Conservation (phyloP, 2,888 invertebrate genomes). For the Melinopterus prodromus region DNA sequence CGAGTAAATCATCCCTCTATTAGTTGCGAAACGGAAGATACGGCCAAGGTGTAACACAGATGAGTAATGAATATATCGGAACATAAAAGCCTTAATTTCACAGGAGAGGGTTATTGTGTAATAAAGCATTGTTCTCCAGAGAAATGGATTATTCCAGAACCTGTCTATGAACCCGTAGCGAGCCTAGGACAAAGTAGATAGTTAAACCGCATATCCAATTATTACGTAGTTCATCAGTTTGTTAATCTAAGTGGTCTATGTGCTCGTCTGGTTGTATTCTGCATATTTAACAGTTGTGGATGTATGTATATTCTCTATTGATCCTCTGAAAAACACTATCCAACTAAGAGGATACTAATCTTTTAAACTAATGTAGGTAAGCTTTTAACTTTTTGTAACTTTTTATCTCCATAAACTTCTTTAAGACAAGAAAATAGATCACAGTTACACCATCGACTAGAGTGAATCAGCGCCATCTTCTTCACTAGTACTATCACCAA, state of each 20-base stretch:
- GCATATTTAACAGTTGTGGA: background rate
- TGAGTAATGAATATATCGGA: slow-evolving; percentile 60
- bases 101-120: slow-evolving; percentile 60
- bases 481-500: too few species aligned
- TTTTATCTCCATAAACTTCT: too few species aligned
- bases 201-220: slow-evolving; percentile 44
- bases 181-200: slow-evolving; percentile 48
- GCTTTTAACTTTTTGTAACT: too few species aligned
- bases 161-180: slow-evolving; percentile 50
- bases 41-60: slow-evolving; percentile 51
- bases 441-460: too few species aligned
- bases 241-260: slow-evolving; percentile 30
- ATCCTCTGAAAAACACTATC: too few species aligned
- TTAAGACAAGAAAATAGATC: too few species aligned
- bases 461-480: too few species aligned
- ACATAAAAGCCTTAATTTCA: slow-evolving; percentile 61
- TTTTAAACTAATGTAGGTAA: too few species aligned
- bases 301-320: slow-evolving; percentile 6
- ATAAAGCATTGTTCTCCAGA: slow-evolving; percentile 61
- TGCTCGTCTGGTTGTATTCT: background rate
- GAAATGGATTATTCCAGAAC: slow-evolving; percentile 56
- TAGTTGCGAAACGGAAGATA: slow-evolving; percentile 42
- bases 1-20: slow-evolving; percentile 42
- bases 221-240: slow-evolving; percentile 42
- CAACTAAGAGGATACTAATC: too few species aligned